Percentiles rank a stretch among this genome's conserved stretches.
Evolutionary conservation across 2,888 invertebrate genomes (phyloP).

Genomic region (Clunio marinus): DNA sequence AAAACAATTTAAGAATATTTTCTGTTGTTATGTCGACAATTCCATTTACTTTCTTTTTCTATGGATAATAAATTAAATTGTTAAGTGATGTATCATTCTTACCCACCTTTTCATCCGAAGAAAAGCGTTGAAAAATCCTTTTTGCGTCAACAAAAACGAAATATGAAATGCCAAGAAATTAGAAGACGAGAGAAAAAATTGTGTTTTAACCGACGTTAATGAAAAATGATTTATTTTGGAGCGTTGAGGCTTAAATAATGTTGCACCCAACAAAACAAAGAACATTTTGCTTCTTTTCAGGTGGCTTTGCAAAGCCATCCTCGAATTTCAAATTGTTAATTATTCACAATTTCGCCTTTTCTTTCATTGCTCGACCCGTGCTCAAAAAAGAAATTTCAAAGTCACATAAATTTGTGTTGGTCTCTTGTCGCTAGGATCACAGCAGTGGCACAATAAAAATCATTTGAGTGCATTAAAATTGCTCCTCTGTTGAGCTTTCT

Average conservation of each 20-base stretch:
- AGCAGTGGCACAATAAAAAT: background rate
- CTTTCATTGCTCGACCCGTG: background rate
- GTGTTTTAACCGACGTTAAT: conserved; percentile 31
- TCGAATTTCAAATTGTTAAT: conserved; percentile 23
- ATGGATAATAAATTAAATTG: background rate
- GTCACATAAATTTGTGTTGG: background rate
- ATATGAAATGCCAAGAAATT: too few species aligned
- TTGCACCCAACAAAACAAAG: background rate
- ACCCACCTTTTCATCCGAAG: background rate
- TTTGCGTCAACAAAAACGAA: too few species aligned
- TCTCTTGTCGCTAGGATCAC: background rate
- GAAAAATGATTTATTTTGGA: conserved; percentile 32
- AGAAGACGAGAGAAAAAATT: too few species aligned
- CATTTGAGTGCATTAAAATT: background rate
- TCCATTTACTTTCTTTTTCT: background rate
- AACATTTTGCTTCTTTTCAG: background rate
- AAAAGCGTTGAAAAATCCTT: conserved; percentile 11
- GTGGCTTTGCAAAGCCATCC: background rate
- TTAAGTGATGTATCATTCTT: background rate
- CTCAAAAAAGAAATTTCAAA: too few species aligned
- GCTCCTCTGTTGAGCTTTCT: background rate
- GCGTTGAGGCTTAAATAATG: conserved; percentile 15
- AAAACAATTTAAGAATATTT: too few species aligned
- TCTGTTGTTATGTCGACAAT: background rate
- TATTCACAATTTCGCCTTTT: conserved; percentile 25